A percentile compares a stretch with the other conserved stretches of the same genome.
phyloP scores from a whole-genome alignment of 2,797 vertebrate genomes.

The Hybognathus amarus region DNA sequence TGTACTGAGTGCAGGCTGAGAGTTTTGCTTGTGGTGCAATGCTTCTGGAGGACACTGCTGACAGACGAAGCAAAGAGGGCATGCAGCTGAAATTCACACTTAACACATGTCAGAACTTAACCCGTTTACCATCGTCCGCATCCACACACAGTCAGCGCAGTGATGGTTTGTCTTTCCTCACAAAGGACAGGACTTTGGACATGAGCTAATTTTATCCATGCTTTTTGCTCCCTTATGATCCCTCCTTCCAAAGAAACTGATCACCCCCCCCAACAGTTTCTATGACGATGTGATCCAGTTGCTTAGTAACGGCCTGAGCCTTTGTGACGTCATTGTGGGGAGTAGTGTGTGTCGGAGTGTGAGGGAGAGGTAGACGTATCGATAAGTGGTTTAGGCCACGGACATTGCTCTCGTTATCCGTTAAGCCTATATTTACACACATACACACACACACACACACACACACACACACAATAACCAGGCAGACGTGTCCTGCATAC shows the following conservation, averaged over 20 bases:
- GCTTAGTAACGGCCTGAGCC: slow-evolving; percentile 82
- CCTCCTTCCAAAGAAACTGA: slow-evolving; percentile 74
- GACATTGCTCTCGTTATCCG: slow-evolving; percentile 64
- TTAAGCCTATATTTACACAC: slow-evolving; percentile 72
- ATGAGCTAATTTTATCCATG: slow-evolving; percentile 64
- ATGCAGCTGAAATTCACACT: slow-evolving; percentile 47
- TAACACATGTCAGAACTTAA: slow-evolving; percentile 41
- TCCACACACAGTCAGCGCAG: not conserved
- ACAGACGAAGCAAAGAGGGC: slow-evolving; percentile 39
- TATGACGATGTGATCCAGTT: slow-evolving; percentile 83
- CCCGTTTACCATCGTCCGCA: slow-evolving; percentile 29
- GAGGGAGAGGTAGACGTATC: slow-evolving; percentile 65
- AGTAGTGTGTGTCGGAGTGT: slow-evolving; percentile 63
- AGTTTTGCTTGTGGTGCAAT: slow-evolving; percentile 29
- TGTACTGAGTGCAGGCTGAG: not conserved
- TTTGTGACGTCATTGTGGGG: slow-evolving; percentile 80
- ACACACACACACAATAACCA: slow-evolving; percentile 17
- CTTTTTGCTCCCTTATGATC: slow-evolving; percentile 56
- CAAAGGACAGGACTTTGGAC: slow-evolving; percentile 49
- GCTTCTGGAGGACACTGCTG: slow-evolving; percentile 22
- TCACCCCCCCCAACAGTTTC: slow-evolving; percentile 67
- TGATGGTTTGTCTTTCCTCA: slow-evolving; percentile 27
- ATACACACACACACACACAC: slow-evolving; percentile 43
- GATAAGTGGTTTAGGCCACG: slow-evolving; percentile 74
- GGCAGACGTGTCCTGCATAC: slow-evolving; percentile 42